These are phyloP conservation scores for Trachelus iudaicus DNA, from an alignment of 2,888 invertebrate genomes.

Conservation along the genomic window DNA sequence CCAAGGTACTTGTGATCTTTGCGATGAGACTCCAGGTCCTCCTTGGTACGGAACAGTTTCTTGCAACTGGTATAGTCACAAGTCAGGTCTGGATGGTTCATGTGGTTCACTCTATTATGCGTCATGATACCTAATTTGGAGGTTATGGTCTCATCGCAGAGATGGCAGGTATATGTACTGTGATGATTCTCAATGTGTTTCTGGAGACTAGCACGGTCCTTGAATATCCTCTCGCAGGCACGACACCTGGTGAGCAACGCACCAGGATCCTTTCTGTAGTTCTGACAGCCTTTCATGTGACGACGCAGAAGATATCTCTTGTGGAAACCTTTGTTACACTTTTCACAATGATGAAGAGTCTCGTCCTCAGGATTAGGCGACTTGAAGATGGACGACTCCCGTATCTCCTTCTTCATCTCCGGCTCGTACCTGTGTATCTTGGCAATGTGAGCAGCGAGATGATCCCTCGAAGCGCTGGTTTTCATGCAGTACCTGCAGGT, in stretches of 20 bases:
- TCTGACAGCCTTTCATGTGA: conserved; percentile 72
- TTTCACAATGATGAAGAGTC: conserved; percentile 68
- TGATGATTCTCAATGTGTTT: conserved; percentile 70
- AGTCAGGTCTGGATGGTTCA: conserved; percentile 68
- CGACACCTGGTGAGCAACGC: conserved; percentile 69
- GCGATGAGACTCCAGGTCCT: conserved; percentile 67
- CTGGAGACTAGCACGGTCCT: conserved; percentile 69
- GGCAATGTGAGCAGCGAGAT: conserved; percentile 69
- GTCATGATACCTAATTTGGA: conserved; percentile 71
- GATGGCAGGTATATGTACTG: conserved; percentile 68
- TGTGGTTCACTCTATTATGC: conserved; percentile 70
- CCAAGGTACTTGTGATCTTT: conserved; percentile 67
- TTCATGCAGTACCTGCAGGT: conserved; percentile 71
- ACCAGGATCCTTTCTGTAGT: conserved; percentile 66
- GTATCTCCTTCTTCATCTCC: conserved; percentile 49
- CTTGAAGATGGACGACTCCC: conserved; percentile 58
- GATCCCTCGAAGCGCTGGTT: conserved; percentile 71
- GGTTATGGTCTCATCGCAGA: conserved; percentile 68
- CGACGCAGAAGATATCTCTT: conserved; percentile 70
- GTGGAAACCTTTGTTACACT: conserved; percentile 70
- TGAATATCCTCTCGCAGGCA: conserved; percentile 70
- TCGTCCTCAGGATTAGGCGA: conserved; percentile 63
- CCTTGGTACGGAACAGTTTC: conserved; percentile 68
- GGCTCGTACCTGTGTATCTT: conserved; percentile 67
- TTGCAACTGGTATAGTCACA: conserved; percentile 65